These are phyloP conservation scores for Falco concolor DNA, from an alignment of 2,797 vertebrate genomes.

Conservation along the genomic window DNA sequence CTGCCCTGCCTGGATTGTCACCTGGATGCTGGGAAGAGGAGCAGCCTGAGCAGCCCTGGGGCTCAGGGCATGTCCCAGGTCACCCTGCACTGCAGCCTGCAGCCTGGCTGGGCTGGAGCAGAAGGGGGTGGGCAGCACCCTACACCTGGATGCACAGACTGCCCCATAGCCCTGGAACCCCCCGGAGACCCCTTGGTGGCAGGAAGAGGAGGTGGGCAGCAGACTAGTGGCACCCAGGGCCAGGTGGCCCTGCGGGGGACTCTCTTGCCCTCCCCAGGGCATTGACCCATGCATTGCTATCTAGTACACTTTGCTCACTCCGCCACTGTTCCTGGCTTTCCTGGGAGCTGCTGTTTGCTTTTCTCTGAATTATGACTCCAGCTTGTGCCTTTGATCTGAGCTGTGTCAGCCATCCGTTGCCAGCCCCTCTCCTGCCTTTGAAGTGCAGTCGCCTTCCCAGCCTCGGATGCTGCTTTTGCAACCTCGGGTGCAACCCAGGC, in stretches of 20 bases:
- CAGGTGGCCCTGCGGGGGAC: neutral
- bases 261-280: neutral
- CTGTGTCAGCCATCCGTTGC: conserved; percentile 24
- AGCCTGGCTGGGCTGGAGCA: neutral
- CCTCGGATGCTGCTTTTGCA: neutral
- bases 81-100: neutral
- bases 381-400: conserved; percentile 74
- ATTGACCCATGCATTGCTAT: conserved; percentile 60
- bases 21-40: neutral
- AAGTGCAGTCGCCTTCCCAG: conserved; percentile 49
- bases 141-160: neutral
- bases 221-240: neutral
- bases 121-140: neutral
- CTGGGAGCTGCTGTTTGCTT: conserved; percentile 74
- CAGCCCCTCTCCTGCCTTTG: conserved; percentile 58
- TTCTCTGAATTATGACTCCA: conserved; percentile 71
- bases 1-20: neutral
- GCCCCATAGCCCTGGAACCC: neutral
- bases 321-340: conserved; percentile 18
- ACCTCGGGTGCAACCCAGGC: neutral
- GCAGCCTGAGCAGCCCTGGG: neutral
- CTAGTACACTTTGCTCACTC: conserved; percentile 72
- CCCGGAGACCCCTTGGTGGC: neutral
- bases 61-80: rapidly evolving
- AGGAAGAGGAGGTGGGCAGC: neutral